Evolutionary conservation across 1,140 invertebrate species (phyloP).

Genomic region (Macrocentrus cingulum): DNA sequence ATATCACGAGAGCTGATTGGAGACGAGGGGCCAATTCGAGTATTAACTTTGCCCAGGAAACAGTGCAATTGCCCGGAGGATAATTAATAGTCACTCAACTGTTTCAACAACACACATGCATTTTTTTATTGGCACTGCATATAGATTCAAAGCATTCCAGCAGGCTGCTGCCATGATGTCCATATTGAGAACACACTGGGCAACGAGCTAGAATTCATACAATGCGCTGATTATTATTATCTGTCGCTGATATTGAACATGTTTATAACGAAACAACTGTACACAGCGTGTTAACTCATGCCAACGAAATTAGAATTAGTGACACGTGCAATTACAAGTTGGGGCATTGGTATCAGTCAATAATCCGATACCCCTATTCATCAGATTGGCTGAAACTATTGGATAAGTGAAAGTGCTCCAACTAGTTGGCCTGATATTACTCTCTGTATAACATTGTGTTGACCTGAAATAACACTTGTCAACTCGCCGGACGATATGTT

Average conservation of each 20-base stretch:
- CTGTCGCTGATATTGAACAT: too few relatives aligned
- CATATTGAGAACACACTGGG: too few relatives aligned
- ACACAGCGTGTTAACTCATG: too few relatives aligned
- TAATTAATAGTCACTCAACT: background rate
- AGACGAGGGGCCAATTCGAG: too few relatives aligned
- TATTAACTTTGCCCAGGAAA: background rate
- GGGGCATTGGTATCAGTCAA: constrained; percentile 4
- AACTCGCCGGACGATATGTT: too few relatives aligned
- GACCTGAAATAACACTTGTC: constrained; percentile 2
- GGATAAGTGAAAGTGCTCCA: constrained; percentile 12
- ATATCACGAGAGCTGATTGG: too few relatives aligned
- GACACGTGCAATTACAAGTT: constrained; percentile 6
- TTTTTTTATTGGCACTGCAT: background rate
- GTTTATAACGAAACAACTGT: too few relatives aligned
- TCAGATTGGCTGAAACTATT: background rate
- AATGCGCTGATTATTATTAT: too few relatives aligned
- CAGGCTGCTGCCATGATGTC: background rate
- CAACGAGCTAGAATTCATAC: too few relatives aligned
- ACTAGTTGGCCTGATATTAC: constrained; percentile 28
- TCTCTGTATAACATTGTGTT: too few relatives aligned
- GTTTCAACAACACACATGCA: background rate
- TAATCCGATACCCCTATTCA: constrained; percentile 1
- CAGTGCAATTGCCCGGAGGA: background rate
- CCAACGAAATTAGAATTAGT: too few relatives aligned
- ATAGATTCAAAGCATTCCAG: background rate